Base-by-base conservation (phyloP, 2,797 vertebrate genomes). In the Cuculus canorus region DNA sequence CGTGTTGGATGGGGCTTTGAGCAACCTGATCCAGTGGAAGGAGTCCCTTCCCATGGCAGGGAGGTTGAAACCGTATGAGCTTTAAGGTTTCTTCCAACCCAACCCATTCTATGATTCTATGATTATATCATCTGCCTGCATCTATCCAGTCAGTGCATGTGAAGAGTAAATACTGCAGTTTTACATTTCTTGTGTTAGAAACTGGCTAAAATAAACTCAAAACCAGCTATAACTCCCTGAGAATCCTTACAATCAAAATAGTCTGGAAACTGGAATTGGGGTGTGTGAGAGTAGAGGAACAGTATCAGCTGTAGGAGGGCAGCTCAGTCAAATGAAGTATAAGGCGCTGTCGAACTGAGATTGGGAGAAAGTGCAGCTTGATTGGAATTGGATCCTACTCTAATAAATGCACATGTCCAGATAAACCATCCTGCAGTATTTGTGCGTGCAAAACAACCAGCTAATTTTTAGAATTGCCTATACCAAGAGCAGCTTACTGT, bases 151-250 rank as follows among this genome's bases (percentile, higher is more conserved):
- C 63, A 87, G 43, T 39, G 22, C 9, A 10, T 3, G 7, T 22
- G n/a, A 76, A 39, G 41, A 56, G n/a, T 1, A 65, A 69, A 24
- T 56, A 39, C 57, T 56, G 35, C 22, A 17, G 37, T 33, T 68
- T 71, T 57, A 33, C 9, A 28, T 33, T 35, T 30, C 35, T 27
- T 32, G 7, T 9, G 8, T 43, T 77, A 59, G 33, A 70, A 69
- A 45, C 28, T 17, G 41, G 39, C 30, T n/a, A 17, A n/a, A 54
- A 59, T 18, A 39, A 35, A 45, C 0, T 0, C 16, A 53, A 66
- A 64, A 2, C 2, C 64, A 59, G 28, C 28, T 33, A 4, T 7
- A 41, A 82, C 47, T 35, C 50, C n/a, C 13, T 21, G 39, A 41
- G 56, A 82, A 65, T 50, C 56, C n/a, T 64, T n/a, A 19, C 12